phyloP scores from a whole-genome alignment of 2,797 vertebrate genomes.

The Ctenosaura bakeri region DNA sequence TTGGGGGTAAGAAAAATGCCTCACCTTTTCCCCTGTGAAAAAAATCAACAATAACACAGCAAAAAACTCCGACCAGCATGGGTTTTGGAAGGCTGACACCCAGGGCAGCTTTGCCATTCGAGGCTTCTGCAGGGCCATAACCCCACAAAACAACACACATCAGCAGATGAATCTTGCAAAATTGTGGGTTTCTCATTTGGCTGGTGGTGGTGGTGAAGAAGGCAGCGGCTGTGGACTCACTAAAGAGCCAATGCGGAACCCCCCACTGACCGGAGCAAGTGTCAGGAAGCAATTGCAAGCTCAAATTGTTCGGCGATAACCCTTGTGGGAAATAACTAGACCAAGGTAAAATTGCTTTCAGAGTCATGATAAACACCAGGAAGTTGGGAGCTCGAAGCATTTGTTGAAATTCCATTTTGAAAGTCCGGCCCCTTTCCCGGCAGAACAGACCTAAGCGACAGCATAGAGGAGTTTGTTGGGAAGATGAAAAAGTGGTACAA shows the following conservation, averaged over 20 bases:
- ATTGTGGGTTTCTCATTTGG: background rate
- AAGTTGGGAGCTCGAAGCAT: background rate
- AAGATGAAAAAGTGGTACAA: background rate
- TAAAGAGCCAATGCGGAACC: background rate
- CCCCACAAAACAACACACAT: background rate
- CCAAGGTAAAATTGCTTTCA: constrained; percentile 18
- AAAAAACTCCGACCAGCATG: background rate
- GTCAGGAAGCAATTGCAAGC: background rate
- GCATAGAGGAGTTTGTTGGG: too few species aligned
- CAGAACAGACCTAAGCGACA: background rate
- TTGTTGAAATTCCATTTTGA: too few species aligned
- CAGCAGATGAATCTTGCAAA: too few species aligned
- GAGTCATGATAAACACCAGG: too few species aligned
- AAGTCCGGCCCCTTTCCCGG: background rate
- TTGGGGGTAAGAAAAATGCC: background rate
- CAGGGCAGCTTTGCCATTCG: background rate
- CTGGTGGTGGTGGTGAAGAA: background rate
- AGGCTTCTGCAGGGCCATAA: background rate
- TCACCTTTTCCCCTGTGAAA: too few species aligned
- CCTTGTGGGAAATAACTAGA: constrained; percentile 25
- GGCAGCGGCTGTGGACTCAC: too few species aligned
- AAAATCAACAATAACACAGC: background rate
- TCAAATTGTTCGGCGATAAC: background rate
- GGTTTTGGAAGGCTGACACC: too few species aligned
- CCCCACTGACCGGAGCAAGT: background rate